phyloP scores from a whole-genome alignment of 1,140 invertebrate species.

The Asobara japonica region DNA sequence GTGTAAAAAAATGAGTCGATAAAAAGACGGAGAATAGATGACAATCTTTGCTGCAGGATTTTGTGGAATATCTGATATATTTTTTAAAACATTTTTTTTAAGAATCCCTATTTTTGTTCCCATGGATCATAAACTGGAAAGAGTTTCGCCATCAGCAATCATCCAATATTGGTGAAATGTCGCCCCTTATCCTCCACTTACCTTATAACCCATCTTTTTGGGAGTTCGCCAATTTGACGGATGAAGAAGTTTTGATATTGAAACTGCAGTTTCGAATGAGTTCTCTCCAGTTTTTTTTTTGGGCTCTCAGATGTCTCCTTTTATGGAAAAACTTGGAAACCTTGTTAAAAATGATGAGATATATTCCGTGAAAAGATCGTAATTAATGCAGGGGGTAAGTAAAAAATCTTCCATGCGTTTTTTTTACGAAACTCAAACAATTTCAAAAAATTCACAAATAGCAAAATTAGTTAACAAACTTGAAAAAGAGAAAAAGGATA shows the following conservation, averaged over 20 bases:
- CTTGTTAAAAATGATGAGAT: not conserved
- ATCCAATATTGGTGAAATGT: conserved; percentile 18
- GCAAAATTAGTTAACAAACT: too few relatives aligned
- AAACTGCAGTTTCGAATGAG: not conserved
- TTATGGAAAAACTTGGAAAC: not conserved
- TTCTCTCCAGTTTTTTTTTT: not conserved
- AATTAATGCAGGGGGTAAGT: not conserved
- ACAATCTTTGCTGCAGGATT: too few relatives aligned
- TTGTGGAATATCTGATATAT: too few relatives aligned
- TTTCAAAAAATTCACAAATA: too few relatives aligned
- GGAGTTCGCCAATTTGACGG: conserved; percentile 20
- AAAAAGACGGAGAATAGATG: too few relatives aligned
- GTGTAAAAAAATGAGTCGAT: too few relatives aligned
- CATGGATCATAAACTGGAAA: conserved; percentile 12
- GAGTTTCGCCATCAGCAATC: conserved; percentile 30
- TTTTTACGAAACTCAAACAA: too few relatives aligned
- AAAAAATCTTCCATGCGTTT: too few relatives aligned
- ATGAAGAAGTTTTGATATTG: conserved; percentile 35
- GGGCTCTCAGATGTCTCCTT: not conserved
- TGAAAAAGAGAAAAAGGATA: too few relatives aligned
- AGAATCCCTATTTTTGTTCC: too few relatives aligned
- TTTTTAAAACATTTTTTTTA: too few relatives aligned
- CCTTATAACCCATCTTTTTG: not conserved
- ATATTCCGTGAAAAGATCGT: not conserved
- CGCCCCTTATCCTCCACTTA: conserved; percentile 12